These are phyloP conservation scores for Macaria notata DNA, from an alignment of 2,888 invertebrate species.

Conservation along the genomic window DNA sequence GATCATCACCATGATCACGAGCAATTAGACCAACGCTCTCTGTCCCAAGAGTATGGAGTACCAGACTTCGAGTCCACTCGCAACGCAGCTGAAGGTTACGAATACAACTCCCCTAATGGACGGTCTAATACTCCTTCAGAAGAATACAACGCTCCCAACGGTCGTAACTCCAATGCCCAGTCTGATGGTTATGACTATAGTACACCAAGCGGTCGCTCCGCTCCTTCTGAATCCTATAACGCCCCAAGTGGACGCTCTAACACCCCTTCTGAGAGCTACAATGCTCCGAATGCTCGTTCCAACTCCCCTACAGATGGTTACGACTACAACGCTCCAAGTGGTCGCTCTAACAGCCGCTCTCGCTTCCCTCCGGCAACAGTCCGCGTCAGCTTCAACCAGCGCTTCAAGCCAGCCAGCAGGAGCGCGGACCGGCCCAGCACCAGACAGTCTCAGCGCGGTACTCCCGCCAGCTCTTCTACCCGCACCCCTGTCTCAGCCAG, in stretches of 20 bases:
- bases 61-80: constrained; percentile 5
- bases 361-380: constrained; percentile 16
- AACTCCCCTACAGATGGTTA: constrained; percentile 7
- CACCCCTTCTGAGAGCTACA: no score
- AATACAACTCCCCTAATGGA: no score
- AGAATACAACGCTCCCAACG: no score
- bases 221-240: no score
- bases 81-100: not conserved
- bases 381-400: constrained; percentile 19
- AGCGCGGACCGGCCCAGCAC: no score
- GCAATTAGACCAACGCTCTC: constrained; percentile 21
- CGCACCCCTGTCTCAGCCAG: constrained; percentile 17
- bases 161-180: not conserved
- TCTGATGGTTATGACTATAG: constrained; percentile 1
- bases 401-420: constrained; percentile 9
- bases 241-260: no score
- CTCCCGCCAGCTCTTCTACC: no score
- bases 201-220: no score
- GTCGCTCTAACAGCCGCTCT: constrained; percentile 1
- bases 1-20: constrained; percentile 9
- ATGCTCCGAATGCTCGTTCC: no score
- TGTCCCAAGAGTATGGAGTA: constrained; percentile 24
- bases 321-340: constrained; percentile 7
- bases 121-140: no score
- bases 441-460: no score